Percentiles rank a stretch among this genome's conserved stretches.
These are phyloP conservation scores for Endomychus coccineus DNA, from an alignment of 2,888 invertebrate genomes.

Conservation along the genomic window DNA sequence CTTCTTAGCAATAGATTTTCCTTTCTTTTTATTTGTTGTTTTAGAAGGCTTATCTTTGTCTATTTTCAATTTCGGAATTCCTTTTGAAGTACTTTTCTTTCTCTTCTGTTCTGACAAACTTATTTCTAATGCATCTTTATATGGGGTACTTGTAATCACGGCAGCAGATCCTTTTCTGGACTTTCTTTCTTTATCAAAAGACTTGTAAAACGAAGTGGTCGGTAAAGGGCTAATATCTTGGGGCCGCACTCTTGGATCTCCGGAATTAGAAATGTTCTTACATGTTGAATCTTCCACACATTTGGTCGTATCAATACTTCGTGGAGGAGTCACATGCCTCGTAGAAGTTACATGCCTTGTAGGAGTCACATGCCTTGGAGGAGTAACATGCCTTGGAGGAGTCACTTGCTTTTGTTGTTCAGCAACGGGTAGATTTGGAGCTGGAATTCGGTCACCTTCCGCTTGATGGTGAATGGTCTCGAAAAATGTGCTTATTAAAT, in stretches of 20 bases:
- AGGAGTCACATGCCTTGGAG: too few species aligned
- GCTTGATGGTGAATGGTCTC: conserved; percentile 11
- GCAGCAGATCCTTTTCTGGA: conserved; percentile 6
- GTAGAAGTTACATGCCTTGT: too few species aligned
- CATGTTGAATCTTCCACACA: conserved; percentile 4
- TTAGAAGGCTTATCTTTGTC: too few species aligned
- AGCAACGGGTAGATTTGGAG: too few species aligned
- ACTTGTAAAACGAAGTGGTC: conserved; percentile 9
- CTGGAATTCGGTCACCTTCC: too few species aligned
- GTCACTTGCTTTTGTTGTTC: too few species aligned
- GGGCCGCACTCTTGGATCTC: conserved; percentile 5
- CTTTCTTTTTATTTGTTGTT: too few species aligned
- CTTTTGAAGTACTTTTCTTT: conserved; percentile 4
- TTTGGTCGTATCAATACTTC: conserved; percentile 2
- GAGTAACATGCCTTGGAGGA: too few species aligned
- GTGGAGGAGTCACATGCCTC: conserved; percentile 10
- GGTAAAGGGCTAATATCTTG: conserved; percentile 12
- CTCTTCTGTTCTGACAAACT: background rate
- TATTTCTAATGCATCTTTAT: conserved; percentile 3
- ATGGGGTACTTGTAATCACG: conserved; percentile 6
- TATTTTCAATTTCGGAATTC: too few species aligned
- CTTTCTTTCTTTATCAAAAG: conserved; percentile 9
- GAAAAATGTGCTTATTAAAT: conserved; percentile 13
- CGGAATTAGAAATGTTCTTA: conserved; percentile 3
- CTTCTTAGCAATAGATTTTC: too few species aligned